Base-by-base conservation (phyloP, 2,797 vertebrate genomes). In the Adrianichthys oophorus region DNA sequence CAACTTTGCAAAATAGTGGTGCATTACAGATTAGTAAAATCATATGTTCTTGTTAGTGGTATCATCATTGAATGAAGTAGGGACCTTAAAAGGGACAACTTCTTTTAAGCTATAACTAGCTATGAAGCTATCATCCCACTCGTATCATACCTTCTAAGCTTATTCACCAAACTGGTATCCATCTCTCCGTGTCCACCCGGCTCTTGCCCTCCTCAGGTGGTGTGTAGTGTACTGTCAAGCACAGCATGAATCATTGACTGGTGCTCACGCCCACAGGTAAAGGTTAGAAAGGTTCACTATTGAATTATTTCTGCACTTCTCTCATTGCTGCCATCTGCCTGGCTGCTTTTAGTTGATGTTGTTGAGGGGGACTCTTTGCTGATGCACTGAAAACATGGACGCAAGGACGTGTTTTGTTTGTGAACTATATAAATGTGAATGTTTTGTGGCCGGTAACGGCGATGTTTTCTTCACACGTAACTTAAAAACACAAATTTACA, bases 261-360 rank as follows among this genome's bases (percentile, higher is more conserved):
- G 67, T 70, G 83, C 83, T 87, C 88, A 85, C 83, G 84, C 89
- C 92, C 75, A 90, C 91, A 92, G 90, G 91, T 92, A 92, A 92
- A 91, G 90, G 92, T 92, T 90, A 89, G 84, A 83, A 72, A 88
- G 88, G 90, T 91, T 88, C 86, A 85, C 85, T 89, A 88, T 88
- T 92, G 89, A 92, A 92, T 92, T 91, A 92, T 92, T 92, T 87
- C 88, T 90, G 83, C 86, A 87, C 84, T 84, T 85, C 85, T 87
- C 86, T 90, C 87, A 87, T 90, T 87, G 85, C 79, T 86, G 85
- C 87, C 89, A 88, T 91, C 86, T 89, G 87, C 89, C 82, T 81
- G 84, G 81, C 87, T 85, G 88, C 88, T 85, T 90, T 90, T 90
- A 91, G 89, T 79, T 87, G 88, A 90, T 81, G 79, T 68, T 74